phyloP scores from a whole-genome alignment of 2,888 invertebrate species.

The Chirona hameri region DNA sequence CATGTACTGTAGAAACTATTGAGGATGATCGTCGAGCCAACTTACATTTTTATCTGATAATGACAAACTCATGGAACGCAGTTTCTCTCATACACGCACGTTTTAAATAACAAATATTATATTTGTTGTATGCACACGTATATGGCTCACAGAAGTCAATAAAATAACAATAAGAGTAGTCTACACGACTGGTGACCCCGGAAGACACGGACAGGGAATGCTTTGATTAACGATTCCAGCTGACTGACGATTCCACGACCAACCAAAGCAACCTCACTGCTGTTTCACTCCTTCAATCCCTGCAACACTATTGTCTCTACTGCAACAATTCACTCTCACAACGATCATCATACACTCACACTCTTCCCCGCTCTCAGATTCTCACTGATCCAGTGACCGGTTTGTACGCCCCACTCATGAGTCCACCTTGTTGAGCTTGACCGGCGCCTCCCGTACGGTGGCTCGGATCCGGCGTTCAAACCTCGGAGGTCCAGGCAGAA shows the following conservation, averaged over 20 bases:
- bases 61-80: too few relatives aligned
- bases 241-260: background rate
- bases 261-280: background rate
- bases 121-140: background rate
- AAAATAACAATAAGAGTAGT: background rate
- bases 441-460: background rate
- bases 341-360: background rate
- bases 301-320: background rate
- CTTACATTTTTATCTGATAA: too few relatives aligned
- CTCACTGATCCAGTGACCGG: background rate
- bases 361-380: background rate
- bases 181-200: background rate
- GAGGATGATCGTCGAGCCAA: too few relatives aligned
- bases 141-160: slow-evolving; percentile 8
- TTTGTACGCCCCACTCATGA: background rate
- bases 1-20: too few relatives aligned
- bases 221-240: background rate
- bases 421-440: background rate
- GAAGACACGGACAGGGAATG: background rate
- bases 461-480: background rate
- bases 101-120: background rate
- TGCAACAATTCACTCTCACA: background rate
- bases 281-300: background rate
- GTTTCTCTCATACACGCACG: background rate
- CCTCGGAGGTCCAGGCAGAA: background rate